A percentile compares a stretch with the other conserved stretches of the same genome.
Conservation (phyloP, 92 coral and sea anemone genomes). For the Epizoanthus stellaris region DNA sequence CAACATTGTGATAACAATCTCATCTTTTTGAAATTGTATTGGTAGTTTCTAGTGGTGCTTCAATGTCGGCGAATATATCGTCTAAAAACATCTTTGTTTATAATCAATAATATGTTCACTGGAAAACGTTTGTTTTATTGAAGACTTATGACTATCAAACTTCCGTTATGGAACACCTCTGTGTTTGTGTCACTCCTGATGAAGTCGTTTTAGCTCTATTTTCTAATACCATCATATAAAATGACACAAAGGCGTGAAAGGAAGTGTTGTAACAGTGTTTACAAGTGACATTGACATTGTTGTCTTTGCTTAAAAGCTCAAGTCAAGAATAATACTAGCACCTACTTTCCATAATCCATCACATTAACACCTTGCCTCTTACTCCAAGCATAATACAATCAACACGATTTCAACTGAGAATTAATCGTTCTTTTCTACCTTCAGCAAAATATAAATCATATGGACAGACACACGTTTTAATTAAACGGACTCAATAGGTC, state of each 20-base stretch:
- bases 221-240: neutral
- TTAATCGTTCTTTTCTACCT: too few relatives aligned
- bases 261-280: neutral
- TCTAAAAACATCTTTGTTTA: neutral
- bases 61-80: neutral
- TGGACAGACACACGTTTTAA: too few relatives aligned
- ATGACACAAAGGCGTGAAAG: slow-evolving; percentile 1
- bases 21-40: neutral
- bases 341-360: slow-evolving; percentile 3
- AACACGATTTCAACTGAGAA: too few relatives aligned
- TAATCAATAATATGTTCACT: neutral
- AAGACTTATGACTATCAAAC: neutral
- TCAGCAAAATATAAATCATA: too few relatives aligned
- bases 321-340: slow-evolving; percentile 7
- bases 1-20: slow-evolving; percentile 8
- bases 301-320: slow-evolving; percentile 10
- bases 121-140: neutral
- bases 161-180: neutral
- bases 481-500: too few relatives aligned
- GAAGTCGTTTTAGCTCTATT: neutral
- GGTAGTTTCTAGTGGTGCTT: neutral
- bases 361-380: slow-evolving; percentile 29
- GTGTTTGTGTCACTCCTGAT: neutral
- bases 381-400: neutral
- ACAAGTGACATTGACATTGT: slow-evolving; percentile 19